Base-by-base conservation (phyloP, 2,888 invertebrate genomes). In the Pachydiplax longipennis region DNA sequence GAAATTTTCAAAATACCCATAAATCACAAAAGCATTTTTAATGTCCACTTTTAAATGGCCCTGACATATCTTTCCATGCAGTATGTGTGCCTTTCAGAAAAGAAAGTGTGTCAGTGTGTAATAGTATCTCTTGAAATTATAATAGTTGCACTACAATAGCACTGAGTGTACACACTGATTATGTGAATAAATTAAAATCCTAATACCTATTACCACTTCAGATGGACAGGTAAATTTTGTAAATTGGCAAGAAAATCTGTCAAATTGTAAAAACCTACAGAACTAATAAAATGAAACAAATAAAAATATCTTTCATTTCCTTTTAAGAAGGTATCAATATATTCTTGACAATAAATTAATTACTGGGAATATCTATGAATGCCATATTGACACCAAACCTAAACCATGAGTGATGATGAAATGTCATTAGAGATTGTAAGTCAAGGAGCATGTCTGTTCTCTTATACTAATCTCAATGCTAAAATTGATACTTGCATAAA, bases 31-130 rank as follows among this genome's bases (percentile, higher is more conserved):
- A n/a, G 48, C n/a, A 61, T 87, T 65, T 37, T 37, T 58, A 87
- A 65, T 37, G 44, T 82, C 35, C 58, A 61, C 37, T 31, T 61
- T n/a, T n/a, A 58, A 65, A 87, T 37, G 35, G 87, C 87, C 87
- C 87, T 87, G 61, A 87, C 87, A 87, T 87, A 87, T 87, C 87
- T 87, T 65, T 40, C 87, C 87, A 87, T 87, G 87, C 87, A 87
- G 87, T 87, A 65, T 61, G 87, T 87, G 87, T 87, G 87, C 87
- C 87, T 87, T 83, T 87, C 87, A 87, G 61, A 40, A 58, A 37
- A 87, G 40, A 61, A 61, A 65, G 73, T 25, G 31, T 25, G 35
- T 87, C 87, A 87, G 61, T 87, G 87, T 87, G 87, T 61, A 53
- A 8, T 87, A 61, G 65, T 87, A 61, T 87, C 37, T 31, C 61